Conservation (phyloP, 2,797 vertebrate genomes). For the Schizothorax lantsangensis region DNA sequence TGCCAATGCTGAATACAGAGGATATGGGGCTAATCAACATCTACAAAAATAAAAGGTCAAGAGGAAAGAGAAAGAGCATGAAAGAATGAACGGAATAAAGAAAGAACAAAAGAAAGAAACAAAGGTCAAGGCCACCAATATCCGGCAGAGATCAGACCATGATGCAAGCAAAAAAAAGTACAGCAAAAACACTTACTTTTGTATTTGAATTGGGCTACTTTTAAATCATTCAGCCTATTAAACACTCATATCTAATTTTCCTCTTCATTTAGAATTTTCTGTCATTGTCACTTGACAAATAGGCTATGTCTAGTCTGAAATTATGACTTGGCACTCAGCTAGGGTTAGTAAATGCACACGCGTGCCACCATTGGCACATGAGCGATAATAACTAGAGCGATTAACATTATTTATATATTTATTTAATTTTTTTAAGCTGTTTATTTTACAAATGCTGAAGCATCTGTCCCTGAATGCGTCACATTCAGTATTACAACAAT, state of each 20-base stretch:
- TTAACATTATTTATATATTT: not conserved
- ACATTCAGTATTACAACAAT: not conserved
- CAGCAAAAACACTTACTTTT: not conserved
- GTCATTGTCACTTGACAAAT: not conserved
- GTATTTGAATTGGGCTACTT: not conserved
- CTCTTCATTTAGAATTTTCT: not conserved
- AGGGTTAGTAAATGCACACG: not conserved
- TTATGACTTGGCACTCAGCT: not conserved
- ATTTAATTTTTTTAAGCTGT: not conserved
- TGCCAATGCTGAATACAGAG: constrained; percentile 52
- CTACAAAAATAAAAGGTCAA: constrained; percentile 58
- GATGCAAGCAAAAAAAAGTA: not conserved
- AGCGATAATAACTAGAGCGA: not conserved
- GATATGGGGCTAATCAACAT: constrained; percentile 56
- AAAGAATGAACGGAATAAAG: not conserved
- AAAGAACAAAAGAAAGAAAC: constrained; percentile 47
- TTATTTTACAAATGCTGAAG: constrained; percentile 8
- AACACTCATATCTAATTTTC: not conserved
- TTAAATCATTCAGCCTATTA: not conserved
- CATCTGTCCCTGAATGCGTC: not conserved
- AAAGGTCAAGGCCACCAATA: constrained; percentile 17
- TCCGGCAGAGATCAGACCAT: constrained; percentile 11
- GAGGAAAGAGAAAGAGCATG: constrained; percentile 5
- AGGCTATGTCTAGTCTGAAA: not conserved
- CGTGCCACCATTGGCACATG: not conserved